Evolutionary conservation across 2,888 invertebrate genomes (phyloP).

Genomic region (Drosophila ustulata): DNA sequence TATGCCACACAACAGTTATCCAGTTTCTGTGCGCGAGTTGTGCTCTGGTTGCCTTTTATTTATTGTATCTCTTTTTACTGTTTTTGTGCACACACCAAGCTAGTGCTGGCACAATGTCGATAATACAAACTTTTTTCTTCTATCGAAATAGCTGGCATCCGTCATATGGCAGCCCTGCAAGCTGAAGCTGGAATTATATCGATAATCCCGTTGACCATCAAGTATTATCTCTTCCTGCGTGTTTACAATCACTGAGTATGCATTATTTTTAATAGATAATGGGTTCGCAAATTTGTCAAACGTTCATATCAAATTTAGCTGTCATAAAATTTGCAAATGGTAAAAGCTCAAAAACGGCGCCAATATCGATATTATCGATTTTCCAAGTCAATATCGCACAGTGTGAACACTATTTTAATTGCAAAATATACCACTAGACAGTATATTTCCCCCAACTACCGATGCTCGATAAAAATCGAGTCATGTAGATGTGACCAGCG

Average conservation of each 20-base stretch:
- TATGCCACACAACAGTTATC: neutral
- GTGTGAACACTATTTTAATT: neutral
- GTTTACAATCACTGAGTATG: too few relatives aligned
- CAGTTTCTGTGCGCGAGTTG: neutral
- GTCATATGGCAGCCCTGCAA: too few relatives aligned
- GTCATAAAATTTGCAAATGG: too few relatives aligned
- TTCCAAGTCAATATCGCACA: neutral
- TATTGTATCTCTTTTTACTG: slow-evolving; percentile 4
- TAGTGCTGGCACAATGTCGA: neutral
- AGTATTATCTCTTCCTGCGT: too few relatives aligned
- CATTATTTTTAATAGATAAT: too few relatives aligned
- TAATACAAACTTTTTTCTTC: too few relatives aligned
- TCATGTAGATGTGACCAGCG: slow-evolving; percentile 43
- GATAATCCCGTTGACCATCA: too few relatives aligned
- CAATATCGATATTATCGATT: neutral
- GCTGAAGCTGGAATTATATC: too few relatives aligned
- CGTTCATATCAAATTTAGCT: too few relatives aligned
- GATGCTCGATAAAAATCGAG: neutral
- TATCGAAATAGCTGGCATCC: too few relatives aligned
- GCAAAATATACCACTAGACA: neutral
- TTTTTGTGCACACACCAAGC: slow-evolving; percentile 1
- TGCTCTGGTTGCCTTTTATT: slow-evolving; percentile 1
- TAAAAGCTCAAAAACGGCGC: neutral
- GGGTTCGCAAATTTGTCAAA: too few relatives aligned
- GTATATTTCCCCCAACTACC: neutral